A percentile compares a stretch with the other conserved stretches of the same genome.
phyloP scores from a whole-genome alignment of 30 jellyfish, hydroid and myxozoan genomes.

The Rhopilema esculentum region DNA sequence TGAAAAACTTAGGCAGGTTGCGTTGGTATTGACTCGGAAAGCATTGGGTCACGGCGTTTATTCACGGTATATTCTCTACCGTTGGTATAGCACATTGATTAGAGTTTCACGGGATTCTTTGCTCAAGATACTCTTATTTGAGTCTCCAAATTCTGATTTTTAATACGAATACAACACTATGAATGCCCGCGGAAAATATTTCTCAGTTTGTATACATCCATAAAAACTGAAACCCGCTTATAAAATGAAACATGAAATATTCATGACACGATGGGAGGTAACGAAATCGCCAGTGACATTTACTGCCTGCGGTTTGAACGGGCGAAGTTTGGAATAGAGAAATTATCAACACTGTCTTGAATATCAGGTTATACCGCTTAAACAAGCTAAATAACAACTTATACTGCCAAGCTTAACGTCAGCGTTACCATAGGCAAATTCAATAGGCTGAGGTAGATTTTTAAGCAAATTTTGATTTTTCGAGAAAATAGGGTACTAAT shows the following conservation, averaged over 20 bases:
- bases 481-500: too few species aligned
- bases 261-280: not conserved
- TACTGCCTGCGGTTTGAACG: too few species aligned
- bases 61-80: not conserved
- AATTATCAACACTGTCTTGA: too few species aligned
- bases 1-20: not conserved
- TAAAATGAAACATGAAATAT: not conserved
- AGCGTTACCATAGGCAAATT: too few species aligned
- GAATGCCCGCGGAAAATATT: not conserved
- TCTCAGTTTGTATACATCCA: not conserved
- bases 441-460: too few species aligned
- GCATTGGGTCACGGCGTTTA: not conserved
- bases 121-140: not conserved
- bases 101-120: not conserved
- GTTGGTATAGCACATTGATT: not conserved
- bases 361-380: too few species aligned
- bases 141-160: not conserved
- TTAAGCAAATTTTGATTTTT: too few species aligned
- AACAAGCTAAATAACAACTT: too few species aligned
- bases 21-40: not conserved
- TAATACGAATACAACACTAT: not conserved
- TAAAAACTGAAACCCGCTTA: not conserved
- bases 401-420: too few species aligned
- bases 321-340: too few species aligned
- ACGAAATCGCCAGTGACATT: too few species aligned